Base-by-base conservation (phyloP, 2,113 vertebrate species). In the Arothron firmamentum region DNA sequence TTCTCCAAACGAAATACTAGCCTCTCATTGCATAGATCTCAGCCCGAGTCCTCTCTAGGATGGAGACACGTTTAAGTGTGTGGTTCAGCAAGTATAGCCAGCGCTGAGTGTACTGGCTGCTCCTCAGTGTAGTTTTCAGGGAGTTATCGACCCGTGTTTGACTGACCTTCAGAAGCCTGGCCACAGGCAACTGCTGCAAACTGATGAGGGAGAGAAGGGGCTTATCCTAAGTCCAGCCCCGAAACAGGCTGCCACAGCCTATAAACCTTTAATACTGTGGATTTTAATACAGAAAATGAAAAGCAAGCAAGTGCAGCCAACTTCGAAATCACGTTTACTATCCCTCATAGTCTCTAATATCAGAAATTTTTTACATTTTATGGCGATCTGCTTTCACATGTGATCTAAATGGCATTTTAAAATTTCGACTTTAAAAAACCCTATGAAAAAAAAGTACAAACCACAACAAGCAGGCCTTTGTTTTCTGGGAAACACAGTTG, bases 81-180 rank as follows among this genome's bases (percentile, higher is more conserved):
- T 49, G 47, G 23, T 55, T 62, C 19, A 57, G 38, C 59, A 54
- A 77, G 71, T 56, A 46, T 28, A 57, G 50, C 47, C 59, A 62
- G 48, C 50, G 61, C 49, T 17, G 56, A 75, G 62, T 60, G 42
- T 64, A 51, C 56, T 23, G 53, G 49, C 58, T 79, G 47, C 71
- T 57, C 52, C 58, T 65, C 54, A 72, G 56, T 59, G 66, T 49
- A 52, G 62, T 77, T 62, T 58, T 56, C 58, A 25, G 65, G 28
- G 50, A 58, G 46, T 47, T 74, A 88, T 85, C 18, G 85, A 88
- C 82, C 75, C 50, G 58, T 59, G 72, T 61, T 54, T 19, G 59
- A 83, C 71, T 84, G 83, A 89, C 88, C 87, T 90, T 90, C 85
- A 88, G 53, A 72, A 12, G 13, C 52, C 75, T 43, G 57, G 75